A percentile compares a stretch with the other conserved stretches of the same genome.
Conservation (phyloP, 1,140 invertebrate species). For the Rhagoletis pomonella region DNA sequence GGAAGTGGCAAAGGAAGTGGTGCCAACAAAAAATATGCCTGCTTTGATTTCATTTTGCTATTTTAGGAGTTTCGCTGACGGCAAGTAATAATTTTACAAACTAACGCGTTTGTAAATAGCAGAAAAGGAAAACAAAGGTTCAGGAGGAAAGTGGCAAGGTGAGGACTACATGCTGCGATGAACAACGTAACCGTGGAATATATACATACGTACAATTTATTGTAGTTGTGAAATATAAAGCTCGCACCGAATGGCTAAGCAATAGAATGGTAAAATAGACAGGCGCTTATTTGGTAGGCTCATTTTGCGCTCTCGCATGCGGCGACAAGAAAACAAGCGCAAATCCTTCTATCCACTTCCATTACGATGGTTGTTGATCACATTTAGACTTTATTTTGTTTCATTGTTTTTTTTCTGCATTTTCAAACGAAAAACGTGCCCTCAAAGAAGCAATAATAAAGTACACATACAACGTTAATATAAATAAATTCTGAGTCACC, state of each 20-base stretch:
- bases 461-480: not conserved
- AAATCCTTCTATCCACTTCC: slow-evolving; percentile 10
- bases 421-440: not conserved
- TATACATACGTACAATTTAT: too few species aligned
- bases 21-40: slow-evolving; percentile 43
- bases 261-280: not conserved
- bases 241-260: not conserved
- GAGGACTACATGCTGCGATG: not conserved
- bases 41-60: slow-evolving; percentile 50
- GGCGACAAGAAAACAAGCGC: slow-evolving; percentile 18
- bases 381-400: slow-evolving; percentile 10
- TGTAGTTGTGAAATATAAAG: not conserved
- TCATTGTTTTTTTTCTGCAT: not conserved
- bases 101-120: slow-evolving; percentile 26
- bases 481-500: slow-evolving; percentile 9
- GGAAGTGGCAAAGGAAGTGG: slow-evolving; percentile 42
- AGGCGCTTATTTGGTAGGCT: not conserved
- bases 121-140: not conserved
- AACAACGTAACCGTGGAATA: too few species aligned
- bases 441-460: slow-evolving; percentile 24
- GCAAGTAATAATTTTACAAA: slow-evolving; percentile 50
- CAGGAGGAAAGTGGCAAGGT: not conserved
- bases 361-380: not conserved
- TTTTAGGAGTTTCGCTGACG: slow-evolving; percentile 36
- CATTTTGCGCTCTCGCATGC: slow-evolving; percentile 9